Evolutionary conservation across 2,113 vertebrate species (phyloP).

Genomic region (Peucedramus taeniatus): DNA sequence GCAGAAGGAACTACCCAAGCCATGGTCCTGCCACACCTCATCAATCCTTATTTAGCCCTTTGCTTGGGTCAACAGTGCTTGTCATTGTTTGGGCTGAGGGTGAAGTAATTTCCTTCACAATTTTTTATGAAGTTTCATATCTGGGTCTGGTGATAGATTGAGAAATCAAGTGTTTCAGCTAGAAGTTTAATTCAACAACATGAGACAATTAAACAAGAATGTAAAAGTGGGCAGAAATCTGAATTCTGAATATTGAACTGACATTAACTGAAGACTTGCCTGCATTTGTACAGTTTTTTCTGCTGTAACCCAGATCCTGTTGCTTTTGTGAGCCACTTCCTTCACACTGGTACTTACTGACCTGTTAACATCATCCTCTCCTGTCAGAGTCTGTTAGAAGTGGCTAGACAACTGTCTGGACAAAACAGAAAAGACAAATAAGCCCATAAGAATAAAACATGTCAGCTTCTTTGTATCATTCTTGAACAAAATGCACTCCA

Average conservation of each 20-base stretch:
- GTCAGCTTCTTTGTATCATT: neutral
- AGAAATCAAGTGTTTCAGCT: neutral
- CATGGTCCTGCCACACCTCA: neutral
- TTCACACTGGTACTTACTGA: slow-evolving; percentile 75
- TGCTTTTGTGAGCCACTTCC: slow-evolving; percentile 60
- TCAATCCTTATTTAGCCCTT: neutral
- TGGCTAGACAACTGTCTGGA: slow-evolving; percentile 46
- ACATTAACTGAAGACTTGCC: slow-evolving; percentile 44
- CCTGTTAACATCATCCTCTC: slow-evolving; percentile 73
- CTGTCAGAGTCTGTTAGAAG: slow-evolving; percentile 69
- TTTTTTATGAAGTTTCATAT: neutral
- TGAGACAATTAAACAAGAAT: neutral
- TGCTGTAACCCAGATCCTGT: slow-evolving; percentile 72
- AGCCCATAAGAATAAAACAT: neutral
- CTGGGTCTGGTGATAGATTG: neutral
- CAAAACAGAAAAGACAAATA: neutral
- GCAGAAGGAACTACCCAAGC: neutral
- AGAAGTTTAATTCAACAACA: neutral
- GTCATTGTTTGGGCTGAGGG: slow-evolving; percentile 3
- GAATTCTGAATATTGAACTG: neutral
- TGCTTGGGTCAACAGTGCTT: neutral
- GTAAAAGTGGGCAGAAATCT: neutral
- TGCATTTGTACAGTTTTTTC: slow-evolving; percentile 70
- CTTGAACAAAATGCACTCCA: neutral
- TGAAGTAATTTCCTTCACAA: slow-evolving; percentile 43